Conservation (phyloP, 1,140 invertebrate genomes). For the Trichomalopsis sarcophagae region DNA sequence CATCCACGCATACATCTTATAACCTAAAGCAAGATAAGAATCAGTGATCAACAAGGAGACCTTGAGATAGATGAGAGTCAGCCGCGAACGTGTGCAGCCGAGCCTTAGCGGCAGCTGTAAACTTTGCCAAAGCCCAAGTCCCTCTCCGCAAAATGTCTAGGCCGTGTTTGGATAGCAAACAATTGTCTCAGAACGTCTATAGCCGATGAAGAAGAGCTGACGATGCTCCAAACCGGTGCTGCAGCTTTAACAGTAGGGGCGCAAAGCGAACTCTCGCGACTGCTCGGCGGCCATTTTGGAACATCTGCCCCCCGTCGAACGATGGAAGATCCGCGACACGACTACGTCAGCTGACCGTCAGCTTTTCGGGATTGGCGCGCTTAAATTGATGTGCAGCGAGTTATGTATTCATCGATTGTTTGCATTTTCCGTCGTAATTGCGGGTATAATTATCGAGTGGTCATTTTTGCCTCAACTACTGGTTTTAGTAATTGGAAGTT, state of each 20-base stretch:
- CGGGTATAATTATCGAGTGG: too few relatives aligned
- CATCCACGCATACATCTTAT: background rate
- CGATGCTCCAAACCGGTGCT: background rate
- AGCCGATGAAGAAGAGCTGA: background rate
- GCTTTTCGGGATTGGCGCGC: background rate
- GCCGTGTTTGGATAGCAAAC: background rate
- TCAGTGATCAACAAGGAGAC: background rate
- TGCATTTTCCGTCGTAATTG: too few relatives aligned
- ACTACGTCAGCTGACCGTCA: constrained; percentile 10
- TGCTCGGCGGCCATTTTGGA: constrained; percentile 67
- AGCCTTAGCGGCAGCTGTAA: background rate
- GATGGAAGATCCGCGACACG: background rate
- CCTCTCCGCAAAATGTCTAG: background rate
- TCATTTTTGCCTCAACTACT: too few relatives aligned
- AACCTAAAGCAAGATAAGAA: background rate
- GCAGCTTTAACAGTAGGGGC: background rate
- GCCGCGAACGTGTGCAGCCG: background rate
- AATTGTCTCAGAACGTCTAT: background rate
- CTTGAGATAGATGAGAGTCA: background rate
- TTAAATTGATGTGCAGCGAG: too few relatives aligned
- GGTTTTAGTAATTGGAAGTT: too few relatives aligned
- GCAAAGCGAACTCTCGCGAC: constrained; percentile 58
- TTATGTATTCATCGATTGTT: too few relatives aligned
- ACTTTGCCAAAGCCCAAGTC: background rate
- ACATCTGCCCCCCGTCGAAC: constrained; percentile 44